Percentiles rank a stretch among this genome's conserved stretches.
phyloP scores from a whole-genome alignment of 1,140 invertebrate species.

The Danaus melanippus region DNA sequence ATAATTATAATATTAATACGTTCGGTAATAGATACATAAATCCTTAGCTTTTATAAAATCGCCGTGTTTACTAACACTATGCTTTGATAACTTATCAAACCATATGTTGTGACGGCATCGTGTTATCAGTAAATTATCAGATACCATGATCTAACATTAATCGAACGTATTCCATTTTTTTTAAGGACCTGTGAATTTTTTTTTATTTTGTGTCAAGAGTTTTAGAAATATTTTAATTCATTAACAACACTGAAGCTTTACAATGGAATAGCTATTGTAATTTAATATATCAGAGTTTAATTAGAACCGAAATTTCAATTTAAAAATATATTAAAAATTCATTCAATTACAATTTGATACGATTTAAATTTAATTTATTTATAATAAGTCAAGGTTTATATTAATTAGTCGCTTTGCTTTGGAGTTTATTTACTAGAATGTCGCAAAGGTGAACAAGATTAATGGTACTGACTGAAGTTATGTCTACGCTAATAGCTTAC shows the following conservation, averaged over 20 bases:
- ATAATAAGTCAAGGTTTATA: too few species aligned
- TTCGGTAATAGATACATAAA: not conserved
- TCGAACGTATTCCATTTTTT: slow-evolving; percentile 35
- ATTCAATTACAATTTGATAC: too few species aligned
- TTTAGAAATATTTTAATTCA: too few species aligned
- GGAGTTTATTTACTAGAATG: slow-evolving; percentile 6
- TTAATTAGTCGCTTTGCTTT: not conserved
- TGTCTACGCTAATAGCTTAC: slow-evolving; percentile 11
- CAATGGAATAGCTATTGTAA: too few species aligned
- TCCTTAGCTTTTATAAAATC: slow-evolving; percentile 2
- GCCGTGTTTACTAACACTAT: slow-evolving; percentile 10
- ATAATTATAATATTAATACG: not conserved
- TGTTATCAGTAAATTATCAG: slow-evolving; percentile 39
- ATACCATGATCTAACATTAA: slow-evolving; percentile 56
- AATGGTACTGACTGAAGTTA: slow-evolving; percentile 12
- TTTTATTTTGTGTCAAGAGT: too few species aligned
- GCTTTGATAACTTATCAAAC: slow-evolving; percentile 9
- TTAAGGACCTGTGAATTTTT: too few species aligned
- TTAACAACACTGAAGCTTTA: too few species aligned
- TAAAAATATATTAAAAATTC: too few species aligned
- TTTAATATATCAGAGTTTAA: too few species aligned
- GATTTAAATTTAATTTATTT: too few species aligned
- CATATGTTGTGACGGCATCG: slow-evolving; percentile 36
- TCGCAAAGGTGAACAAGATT: slow-evolving; percentile 3
- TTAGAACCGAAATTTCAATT: too few species aligned